These are phyloP conservation scores for Onychostoma macrolepis DNA, from an alignment of 2,113 vertebrate species.

Conservation along the genomic window DNA sequence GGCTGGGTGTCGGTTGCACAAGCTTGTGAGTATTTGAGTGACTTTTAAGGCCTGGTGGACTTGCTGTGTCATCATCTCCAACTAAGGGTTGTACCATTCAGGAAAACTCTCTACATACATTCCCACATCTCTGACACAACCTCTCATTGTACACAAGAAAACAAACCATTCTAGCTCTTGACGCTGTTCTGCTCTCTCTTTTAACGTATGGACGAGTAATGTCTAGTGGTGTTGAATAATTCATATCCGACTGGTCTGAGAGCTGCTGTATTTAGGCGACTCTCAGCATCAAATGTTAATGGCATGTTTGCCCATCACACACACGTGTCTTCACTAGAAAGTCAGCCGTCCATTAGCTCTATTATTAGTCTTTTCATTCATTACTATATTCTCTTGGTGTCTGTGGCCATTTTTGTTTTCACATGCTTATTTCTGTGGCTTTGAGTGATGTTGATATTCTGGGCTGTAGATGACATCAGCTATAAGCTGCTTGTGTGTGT, in stretches of 20 bases:
- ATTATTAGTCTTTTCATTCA: not conserved
- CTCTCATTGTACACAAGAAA: constrained; percentile 18
- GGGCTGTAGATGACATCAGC: constrained; percentile 28
- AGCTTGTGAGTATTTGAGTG: not conserved
- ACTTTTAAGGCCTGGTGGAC: not conserved
- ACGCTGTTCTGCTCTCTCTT: not conserved
- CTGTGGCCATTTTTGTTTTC: not conserved
- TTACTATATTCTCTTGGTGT: not conserved
- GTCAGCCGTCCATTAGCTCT: not conserved
- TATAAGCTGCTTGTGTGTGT: constrained; percentile 21
- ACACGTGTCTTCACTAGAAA: not conserved
- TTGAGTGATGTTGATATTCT: constrained; percentile 19
- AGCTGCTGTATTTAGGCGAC: constrained; percentile 46
- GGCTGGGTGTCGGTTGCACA: constrained; percentile 12
- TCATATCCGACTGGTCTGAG: constrained; percentile 37
- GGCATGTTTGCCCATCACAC: not conserved
- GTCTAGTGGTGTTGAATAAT: constrained; percentile 50
- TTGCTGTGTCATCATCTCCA: constrained; percentile 24
- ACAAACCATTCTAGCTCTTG: constrained; percentile 8
- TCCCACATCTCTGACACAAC: constrained; percentile 13
- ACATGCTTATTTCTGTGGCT: constrained; percentile 18
- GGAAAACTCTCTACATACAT: not conserved
- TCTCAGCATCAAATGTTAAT: constrained; percentile 50
- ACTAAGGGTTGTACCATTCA: constrained; percentile 55
- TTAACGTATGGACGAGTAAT: not conserved